Evolutionary conservation across 2,113 vertebrate genomes (phyloP).

Genomic region (Corapipo altera): DNA sequence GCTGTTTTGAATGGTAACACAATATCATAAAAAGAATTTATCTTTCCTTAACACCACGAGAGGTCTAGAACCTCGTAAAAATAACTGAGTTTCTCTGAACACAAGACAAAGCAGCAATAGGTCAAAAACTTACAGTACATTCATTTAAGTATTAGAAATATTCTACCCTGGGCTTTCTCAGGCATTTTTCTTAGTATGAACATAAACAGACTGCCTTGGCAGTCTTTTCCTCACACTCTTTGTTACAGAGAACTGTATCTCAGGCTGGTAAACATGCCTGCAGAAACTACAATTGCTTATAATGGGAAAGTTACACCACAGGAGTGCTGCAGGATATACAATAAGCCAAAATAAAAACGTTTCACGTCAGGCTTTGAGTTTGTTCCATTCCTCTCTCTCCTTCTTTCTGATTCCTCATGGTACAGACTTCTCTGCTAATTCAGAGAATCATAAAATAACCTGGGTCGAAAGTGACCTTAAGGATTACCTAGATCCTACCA

Average conservation of each 20-base stretch:
- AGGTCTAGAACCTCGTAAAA: background rate
- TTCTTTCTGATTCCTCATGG: background rate
- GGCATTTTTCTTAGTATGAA: background rate
- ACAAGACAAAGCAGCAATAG: background rate
- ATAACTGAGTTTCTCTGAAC: background rate
- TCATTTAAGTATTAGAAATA: background rate
- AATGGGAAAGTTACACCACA: background rate
- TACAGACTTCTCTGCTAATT: background rate
- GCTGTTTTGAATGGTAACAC: background rate
- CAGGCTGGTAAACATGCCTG: background rate
- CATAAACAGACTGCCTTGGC: background rate
- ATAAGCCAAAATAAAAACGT: background rate
- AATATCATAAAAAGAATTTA: background rate
- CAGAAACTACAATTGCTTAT: background rate
- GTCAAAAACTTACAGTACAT: background rate
- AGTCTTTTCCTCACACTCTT: background rate
- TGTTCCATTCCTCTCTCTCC: background rate
- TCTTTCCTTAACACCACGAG: background rate
- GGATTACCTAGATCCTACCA: background rate
- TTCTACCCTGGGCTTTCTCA: background rate
- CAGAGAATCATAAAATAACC: background rate
- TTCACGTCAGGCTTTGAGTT: background rate
- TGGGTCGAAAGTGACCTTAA: background rate
- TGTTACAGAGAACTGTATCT: background rate
- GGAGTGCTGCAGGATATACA: background rate